These are phyloP conservation scores for Sturnira hondurensis DNA, from an alignment of 2,113 vertebrate genomes.

Conservation along the genomic window DNA sequence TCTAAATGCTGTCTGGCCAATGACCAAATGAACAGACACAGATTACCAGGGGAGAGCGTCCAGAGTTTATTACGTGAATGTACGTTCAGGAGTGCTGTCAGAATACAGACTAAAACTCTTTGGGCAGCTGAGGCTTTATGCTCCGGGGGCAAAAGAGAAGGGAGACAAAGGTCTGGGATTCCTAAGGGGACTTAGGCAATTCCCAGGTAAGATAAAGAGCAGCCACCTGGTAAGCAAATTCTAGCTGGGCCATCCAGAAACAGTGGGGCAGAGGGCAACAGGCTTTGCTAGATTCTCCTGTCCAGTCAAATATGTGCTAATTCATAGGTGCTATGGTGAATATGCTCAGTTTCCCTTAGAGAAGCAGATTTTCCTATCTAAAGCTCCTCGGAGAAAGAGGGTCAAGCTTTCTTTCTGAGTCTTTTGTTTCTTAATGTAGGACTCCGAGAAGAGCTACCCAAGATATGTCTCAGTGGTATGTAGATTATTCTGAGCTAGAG, in stretches of 20 bases:
- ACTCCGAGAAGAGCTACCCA: not conserved
- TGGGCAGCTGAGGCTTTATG: not conserved
- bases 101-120: not conserved
- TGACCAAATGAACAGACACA: too few relatives aligned
- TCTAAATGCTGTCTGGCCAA: not conserved
- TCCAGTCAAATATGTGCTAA: not conserved
- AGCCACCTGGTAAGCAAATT: not conserved
- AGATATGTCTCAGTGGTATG: not conserved
- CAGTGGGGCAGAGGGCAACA: not conserved
- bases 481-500: not conserved
- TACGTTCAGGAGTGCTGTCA: accelerated
- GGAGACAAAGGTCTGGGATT: too few relatives aligned
- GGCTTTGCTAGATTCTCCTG: not conserved
- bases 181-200: not conserved
- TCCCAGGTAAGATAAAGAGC: not conserved
- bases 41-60: not conserved
- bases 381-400: not conserved
- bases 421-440: too few relatives aligned
- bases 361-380: not conserved
- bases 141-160: not conserved
- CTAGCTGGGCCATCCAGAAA: not conserved
- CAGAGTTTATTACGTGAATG: not conserved
- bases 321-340: too few relatives aligned
- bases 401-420: not conserved
- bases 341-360: not conserved